Percentiles rank a stretch among this genome's conserved stretches.
These are phyloP conservation scores for Enteromius mattozi DNA, from an alignment of 2,797 vertebrate species.

Conservation along the genomic window DNA sequence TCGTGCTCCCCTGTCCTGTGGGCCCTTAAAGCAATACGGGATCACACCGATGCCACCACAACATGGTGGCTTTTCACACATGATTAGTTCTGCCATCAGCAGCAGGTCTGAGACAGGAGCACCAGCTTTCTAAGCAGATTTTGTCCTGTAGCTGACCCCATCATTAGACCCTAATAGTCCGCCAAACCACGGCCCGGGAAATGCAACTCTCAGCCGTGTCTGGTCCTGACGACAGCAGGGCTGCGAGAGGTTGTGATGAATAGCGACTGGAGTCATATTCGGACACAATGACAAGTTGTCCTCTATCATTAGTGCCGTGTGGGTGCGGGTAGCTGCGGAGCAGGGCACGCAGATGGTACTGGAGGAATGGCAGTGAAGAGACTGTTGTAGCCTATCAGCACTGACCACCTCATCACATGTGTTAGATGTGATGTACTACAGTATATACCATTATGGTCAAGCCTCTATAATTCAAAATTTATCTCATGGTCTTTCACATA, in stretches of 20 bases:
- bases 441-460: not conserved
- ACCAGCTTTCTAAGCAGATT: constrained; percentile 47
- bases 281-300: constrained; percentile 53
- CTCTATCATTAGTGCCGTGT: constrained; percentile 52
- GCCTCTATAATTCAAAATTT: constrained; percentile 10
- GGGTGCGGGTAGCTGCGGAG: constrained; percentile 17
- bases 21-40: constrained; percentile 39
- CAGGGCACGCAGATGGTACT: constrained; percentile 53
- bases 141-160: constrained; percentile 58
- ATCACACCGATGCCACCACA: constrained; percentile 40
- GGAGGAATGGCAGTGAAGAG: constrained; percentile 17
- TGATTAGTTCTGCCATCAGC: constrained; percentile 57
- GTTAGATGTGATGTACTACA: not conserved
- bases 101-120: constrained; percentile 36
- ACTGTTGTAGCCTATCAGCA: constrained; percentile 32
- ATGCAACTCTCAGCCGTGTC: constrained; percentile 19
- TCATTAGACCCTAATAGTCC: constrained; percentile 56
- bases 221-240: constrained; percentile 9
- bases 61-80: constrained; percentile 59
- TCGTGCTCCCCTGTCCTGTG: constrained; percentile 40
- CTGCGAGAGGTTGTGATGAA: constrained; percentile 46
- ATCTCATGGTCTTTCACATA: not conserved
- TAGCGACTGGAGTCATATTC: constrained; percentile 49
- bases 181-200: constrained; percentile 28
- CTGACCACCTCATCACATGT: constrained; percentile 49